Evolutionary conservation across 2,797 vertebrate species (phyloP), one percentile per base, ranked within the genome.

Genomic region (Erpetoichthys calabaricus): DNA sequence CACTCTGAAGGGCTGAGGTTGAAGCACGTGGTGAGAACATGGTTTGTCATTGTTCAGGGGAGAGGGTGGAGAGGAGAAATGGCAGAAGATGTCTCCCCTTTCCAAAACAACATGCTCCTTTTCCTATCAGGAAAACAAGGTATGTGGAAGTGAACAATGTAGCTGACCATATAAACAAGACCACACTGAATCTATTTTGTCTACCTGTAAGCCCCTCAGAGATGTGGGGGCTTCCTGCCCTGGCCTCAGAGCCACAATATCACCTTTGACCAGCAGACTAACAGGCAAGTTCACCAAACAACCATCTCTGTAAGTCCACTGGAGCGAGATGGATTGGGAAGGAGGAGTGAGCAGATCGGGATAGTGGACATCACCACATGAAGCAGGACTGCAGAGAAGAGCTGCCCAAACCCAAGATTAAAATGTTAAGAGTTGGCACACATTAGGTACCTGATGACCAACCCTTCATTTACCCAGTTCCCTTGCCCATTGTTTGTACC

Each of bases 1-100:
- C 51, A 65, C 67, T 63, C 63, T 65, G 56, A 69, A 69, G 25
- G 66, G 64, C n/a, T 67, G 59, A 42, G 64, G 64, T 8, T 65
- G 59, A 52, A 67, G 63, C 45, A 68, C 63, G 45, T 25, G 45
- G 43, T 68, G 66, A 54, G 66, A 62, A 49, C 50, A 58, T 6
- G 62, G 52, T 53, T 57, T 58, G 45, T 56, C 55, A 4, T 57
- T 61, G 5, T 59, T 59, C 60, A 64, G 9, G 47, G 55, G 64
- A 4, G 60, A 64, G 3, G 62, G 51, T 2, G 67, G 67, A 42
- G 61, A 60, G 41, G 61, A 68, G 6, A 69, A 55, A 3, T 64
- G 67, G 54, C 60, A 67, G 46, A 68, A 69, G 51, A 68, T 58
- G 44, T 67, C 66, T 6, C 59, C 57, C 4, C 4, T 41, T 10